phyloP scores from a whole-genome alignment of 2,797 vertebrate species.

The Epinephelus coioides region DNA sequence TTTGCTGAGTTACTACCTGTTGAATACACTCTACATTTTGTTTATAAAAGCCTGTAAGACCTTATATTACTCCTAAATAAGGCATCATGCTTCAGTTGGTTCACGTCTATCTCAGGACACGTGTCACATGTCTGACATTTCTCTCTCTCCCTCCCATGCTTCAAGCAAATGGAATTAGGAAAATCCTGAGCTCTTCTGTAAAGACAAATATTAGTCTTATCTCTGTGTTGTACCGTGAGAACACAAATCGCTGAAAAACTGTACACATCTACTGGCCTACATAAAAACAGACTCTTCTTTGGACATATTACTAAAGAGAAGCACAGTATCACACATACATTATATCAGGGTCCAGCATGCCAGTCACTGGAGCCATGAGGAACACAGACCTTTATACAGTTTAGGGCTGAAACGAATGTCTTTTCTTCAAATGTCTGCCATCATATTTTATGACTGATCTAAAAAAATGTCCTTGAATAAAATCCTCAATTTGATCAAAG shows the following conservation, averaged over 20 bases:
- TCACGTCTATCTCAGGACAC: no score
- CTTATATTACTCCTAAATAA: not conserved
- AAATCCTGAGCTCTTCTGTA: slow-evolving; percentile 7
- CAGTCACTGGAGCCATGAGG: not conserved
- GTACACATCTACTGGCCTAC: not conserved
- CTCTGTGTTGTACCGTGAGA: not conserved
- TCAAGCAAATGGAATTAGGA: not conserved
- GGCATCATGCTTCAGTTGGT: not conserved
- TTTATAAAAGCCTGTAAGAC: no score
- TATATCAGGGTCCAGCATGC: not conserved
- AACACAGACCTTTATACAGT: not conserved
- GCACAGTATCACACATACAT: not conserved
- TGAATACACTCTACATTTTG: not conserved
- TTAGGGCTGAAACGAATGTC: no score
- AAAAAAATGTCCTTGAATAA: no score
- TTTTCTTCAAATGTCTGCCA: no score
- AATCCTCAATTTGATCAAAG: no score
- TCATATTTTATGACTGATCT: no score
- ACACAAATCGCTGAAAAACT: not conserved
- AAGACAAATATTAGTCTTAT: not conserved
- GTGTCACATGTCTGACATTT: not conserved
- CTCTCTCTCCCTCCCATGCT: not conserved
- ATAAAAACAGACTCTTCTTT: no score
- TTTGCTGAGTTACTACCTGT: not conserved
- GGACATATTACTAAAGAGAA: no score